Percentiles rank a stretch among this genome's conserved stretches.
Evolutionary conservation across 2,888 invertebrate genomes (phyloP).

Genomic region (Chaetogeoica ovagalla): DNA sequence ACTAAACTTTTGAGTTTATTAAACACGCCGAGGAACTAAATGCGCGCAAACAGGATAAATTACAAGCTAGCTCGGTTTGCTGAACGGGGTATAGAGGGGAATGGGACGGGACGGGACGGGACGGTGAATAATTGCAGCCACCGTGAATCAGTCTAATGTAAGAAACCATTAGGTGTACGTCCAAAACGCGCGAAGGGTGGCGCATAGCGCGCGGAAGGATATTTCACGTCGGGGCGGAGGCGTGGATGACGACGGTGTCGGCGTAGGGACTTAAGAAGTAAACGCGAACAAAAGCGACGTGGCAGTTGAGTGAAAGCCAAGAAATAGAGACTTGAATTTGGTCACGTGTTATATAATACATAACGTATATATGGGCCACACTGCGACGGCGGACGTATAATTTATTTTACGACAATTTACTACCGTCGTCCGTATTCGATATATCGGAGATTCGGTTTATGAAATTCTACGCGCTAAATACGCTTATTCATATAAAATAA

Average conservation of each 20-base stretch:
- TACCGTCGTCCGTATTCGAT: not conserved
- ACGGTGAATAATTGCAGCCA: constrained; percentile 18
- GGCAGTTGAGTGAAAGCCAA: constrained; percentile 25
- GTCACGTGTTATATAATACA: not conserved
- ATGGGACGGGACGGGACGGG: not conserved
- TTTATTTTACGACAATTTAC: not conserved
- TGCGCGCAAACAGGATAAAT: constrained; percentile 17
- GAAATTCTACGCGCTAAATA: no score
- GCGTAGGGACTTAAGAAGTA: not conserved
- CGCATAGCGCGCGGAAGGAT: not conserved
- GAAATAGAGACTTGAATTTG: constrained; percentile 2
- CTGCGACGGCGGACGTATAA: not conserved
- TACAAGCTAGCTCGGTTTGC: not conserved
- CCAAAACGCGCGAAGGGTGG: not conserved
- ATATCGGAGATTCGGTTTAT: no score
- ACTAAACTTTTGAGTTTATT: constrained; percentile 4
- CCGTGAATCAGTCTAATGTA: constrained; percentile 9
- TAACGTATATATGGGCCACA: no score
- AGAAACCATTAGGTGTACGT: constrained; percentile 22
- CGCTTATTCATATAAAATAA: no score
- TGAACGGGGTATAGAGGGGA: not conserved
- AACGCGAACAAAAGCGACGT: constrained; percentile 18
- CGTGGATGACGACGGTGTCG: no score
- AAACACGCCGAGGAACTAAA: not conserved
- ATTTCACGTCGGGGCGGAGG: not conserved